Base-by-base conservation (phyloP, 1,140 invertebrate species). In the Drosophila obscura region DNA sequence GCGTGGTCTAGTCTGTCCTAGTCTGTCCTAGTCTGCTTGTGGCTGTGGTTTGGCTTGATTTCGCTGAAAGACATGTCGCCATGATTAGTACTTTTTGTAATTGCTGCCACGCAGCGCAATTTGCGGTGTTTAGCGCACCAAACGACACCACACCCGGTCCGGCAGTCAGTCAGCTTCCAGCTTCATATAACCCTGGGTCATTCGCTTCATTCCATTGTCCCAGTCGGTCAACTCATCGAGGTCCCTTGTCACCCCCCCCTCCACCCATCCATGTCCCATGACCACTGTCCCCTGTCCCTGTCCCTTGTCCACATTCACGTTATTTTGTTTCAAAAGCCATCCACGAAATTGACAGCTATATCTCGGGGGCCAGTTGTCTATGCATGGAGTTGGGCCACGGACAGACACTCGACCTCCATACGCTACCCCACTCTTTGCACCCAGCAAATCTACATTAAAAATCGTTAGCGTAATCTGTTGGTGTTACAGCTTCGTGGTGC, bases 11-110 rank as follows among this genome's bases (percentile, higher is more conserved):
- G 8, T 44, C 56, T 46, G 31, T 76, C 74, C 75, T 66, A n/a
- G n/a, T n/a, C 56, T 46, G 31, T 76, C 74, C 75, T 66, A 44
- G 55, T 58, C 73, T 66, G 61, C 67, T 69, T 16, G 13, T 44
- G 64, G 64, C 66, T 64, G 73, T 52, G 74, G 57, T 68, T 69
- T 77, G 52, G 61, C 75, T 73, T 78, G 75, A 78, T 66, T 73
- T 67, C 61, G 75, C 75, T 78, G 49, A 63, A 69, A 80, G 77
- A 62, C 66, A 63, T 71, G 73, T 77, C 65, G 56, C 51, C 77
- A 80, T 85, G 73, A 84, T 85, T 85, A 85, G 77, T 80, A 74
- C 77, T 85, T 80, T 82, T 84, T 82, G 83, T 87, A 87, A 87
- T 87, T 87, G 82, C 78, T 60, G 75, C 75, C 72, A 87, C 63